Evolutionary conservation across 2,113 vertebrate species (phyloP), one percentile per base, ranked within the genome.

Genomic region (Melanerpes aurifrons): DNA sequence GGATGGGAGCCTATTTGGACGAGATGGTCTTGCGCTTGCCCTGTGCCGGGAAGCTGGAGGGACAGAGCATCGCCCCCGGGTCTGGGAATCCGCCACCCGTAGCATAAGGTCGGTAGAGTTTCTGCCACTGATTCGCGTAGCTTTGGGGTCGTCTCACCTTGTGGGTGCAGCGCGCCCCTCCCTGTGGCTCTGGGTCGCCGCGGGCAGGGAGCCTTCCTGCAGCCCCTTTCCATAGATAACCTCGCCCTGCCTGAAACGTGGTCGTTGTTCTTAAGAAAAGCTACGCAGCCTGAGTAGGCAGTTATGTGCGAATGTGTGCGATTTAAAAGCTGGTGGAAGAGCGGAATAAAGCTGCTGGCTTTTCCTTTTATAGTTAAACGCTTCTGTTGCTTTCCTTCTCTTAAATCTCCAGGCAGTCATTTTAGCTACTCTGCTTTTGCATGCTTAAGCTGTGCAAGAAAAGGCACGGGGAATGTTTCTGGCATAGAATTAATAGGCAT

Each of bases 401-500:
- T 59, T 59, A 29, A 35, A 7, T 0, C 0, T 18, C 3, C 7
- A 10, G 6, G 9, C 22, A 62, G 48, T 59, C n/a, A 4, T 45
- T 63, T 29, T 67, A 35, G 4, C 3, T 63, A 28, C 43, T 57
- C 4, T 14, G 12, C 11, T 32, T 54, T 47, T 57, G 8, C 4
- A 0, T 24, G 31, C 15, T 61, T 48, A 32, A 22, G n/a, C 40
- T 10, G 14, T 26, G 12, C 12, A 28, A 50, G 20, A n/a, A 45
- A n/a, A 63, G 21, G 4, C 12, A 15, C 1, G 1, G 25, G 4
- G 71, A 25, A 10, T 5, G 12, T 56, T 64, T 48, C 3, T 90
- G 48, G 12, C 2, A 1, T 59, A 37, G 67, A 68, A 20, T 1
- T 4, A 3, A 1, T 19, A 12, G 28, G 28, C 2, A 2, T 1